Evolutionary conservation across 2,113 vertebrate genomes (phyloP), one percentile per base, ranked within the genome.

Genomic region (Trematocara macrostoma): DNA sequence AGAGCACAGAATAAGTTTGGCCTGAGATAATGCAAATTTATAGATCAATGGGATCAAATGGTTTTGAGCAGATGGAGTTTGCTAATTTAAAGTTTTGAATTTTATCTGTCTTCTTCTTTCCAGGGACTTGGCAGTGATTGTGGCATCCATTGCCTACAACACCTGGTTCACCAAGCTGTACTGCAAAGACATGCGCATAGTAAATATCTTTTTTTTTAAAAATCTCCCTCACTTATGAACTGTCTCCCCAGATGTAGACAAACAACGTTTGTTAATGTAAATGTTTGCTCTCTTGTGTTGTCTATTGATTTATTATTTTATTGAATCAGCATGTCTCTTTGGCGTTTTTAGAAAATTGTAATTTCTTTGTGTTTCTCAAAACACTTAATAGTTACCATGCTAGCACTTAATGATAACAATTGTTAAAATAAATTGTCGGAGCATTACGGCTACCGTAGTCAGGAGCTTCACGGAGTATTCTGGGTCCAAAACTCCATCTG

Each of bases 91-190:
- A 67, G 26, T 59, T 87, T 84, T 79, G 15, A 79, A 86, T 89
- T 87, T 82, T 53, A 40, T 84, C 89, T 57, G 74, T 23, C 90
- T 35, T 92, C 9, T 92, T 71, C 45, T 29, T 95, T 92, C 3
- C 96, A 98, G 98, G 95, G 98, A 98, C 93, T 93, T 98, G 91
- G 97, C 97, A 4, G 96, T 98, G 82, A 98, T 98, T 35, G 97
- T 98, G 88, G 97, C 98, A n/a, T 96, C 97, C 82, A 96, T 98
- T 83, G 97, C 97, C 1, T 98, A 98, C 90, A 98, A 98, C 95
- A 97, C 98, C 56, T 98, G 97, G 97, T 98, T 98, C 93, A 98
- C 96, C 94, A 98, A 97, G 92, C 97, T 98, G 84, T 96, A 97
- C 95, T 97, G 97, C 96, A 97, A 97, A 94, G 97, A 98, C 93